These are phyloP conservation scores for Drosophila grimshawi DNA, from an alignment of 1,140 invertebrate genomes.

Conservation along the genomic window DNA sequence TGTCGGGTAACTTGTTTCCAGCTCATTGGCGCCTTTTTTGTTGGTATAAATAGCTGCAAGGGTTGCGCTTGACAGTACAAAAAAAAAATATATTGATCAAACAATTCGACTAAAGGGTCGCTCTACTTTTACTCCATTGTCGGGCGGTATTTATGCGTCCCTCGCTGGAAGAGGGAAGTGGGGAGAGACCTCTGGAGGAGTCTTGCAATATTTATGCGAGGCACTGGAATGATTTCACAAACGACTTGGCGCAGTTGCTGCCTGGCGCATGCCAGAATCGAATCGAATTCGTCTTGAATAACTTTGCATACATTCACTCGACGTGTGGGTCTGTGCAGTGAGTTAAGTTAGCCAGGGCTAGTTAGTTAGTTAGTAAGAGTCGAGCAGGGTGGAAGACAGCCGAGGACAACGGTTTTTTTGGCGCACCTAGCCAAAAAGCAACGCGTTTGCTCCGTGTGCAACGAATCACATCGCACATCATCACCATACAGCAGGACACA, in stretches of 20 bases:
- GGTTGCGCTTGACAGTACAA: constrained; percentile 39
- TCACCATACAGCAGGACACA: neutral
- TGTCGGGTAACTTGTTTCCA: constrained; percentile 31
- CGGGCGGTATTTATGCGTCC: constrained; percentile 9
- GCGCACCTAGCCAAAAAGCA: constrained; percentile 75
- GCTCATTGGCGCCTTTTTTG: constrained; percentile 40
- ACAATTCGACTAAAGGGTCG: constrained; percentile 43
- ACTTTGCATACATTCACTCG: constrained; percentile 36
- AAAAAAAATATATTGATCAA: constrained; percentile 65
- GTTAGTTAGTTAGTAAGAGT: constrained; percentile 72
- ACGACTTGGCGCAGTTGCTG: constrained; percentile 44
- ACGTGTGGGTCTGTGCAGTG: constrained; percentile 6
- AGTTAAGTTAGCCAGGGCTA: constrained; percentile 30
- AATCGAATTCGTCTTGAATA: constrained; percentile 12
- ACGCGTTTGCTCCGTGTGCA: constrained; percentile 78
- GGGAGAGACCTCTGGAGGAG: too few species aligned
- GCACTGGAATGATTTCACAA: constrained; percentile 41
- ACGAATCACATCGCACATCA: constrained; percentile 51
- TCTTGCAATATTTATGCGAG: constrained; percentile 28
- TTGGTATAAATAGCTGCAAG: constrained; percentile 61
- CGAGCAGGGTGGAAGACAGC: constrained; percentile 59
- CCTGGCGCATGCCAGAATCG: constrained; percentile 33
- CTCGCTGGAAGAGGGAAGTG: neutral
- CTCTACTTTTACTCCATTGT: constrained; percentile 3
- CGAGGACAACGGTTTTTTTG: constrained; percentile 82